Conservation (phyloP, 2,888 invertebrate genomes). For the Polia nebulosa region DNA sequence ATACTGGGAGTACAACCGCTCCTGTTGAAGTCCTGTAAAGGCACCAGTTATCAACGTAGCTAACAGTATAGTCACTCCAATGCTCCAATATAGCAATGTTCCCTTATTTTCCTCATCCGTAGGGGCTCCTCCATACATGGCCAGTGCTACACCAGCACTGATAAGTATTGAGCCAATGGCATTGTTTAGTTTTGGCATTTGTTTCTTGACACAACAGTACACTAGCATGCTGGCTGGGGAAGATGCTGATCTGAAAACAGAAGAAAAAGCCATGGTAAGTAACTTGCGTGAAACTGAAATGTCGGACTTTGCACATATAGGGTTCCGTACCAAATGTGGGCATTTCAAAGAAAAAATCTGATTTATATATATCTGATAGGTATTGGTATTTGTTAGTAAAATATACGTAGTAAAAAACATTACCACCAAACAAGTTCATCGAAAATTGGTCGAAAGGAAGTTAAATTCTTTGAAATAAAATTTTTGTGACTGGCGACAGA, state of each 20-base stretch:
- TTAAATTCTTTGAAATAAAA: too few relatives aligned
- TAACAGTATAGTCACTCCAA: constrained; percentile 82
- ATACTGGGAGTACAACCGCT: constrained; percentile 82
- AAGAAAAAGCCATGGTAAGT: neutral
- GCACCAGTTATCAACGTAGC: constrained; percentile 83
- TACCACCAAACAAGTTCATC: too few relatives aligned
- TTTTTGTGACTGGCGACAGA: too few relatives aligned
- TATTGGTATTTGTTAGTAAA: too few relatives aligned
- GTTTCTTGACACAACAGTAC: constrained; percentile 81
- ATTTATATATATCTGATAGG: too few relatives aligned
- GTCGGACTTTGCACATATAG: too few relatives aligned
- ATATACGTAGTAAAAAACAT: too few relatives aligned
- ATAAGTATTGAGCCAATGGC: constrained; percentile 84
- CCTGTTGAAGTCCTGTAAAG: constrained; percentile 86
- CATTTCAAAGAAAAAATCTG: too few relatives aligned
- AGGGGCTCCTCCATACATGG: constrained; percentile 85
- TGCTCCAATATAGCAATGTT: constrained; percentile 82
- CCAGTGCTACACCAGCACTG: constrained; percentile 81
- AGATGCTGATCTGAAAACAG: constrained; percentile 82
- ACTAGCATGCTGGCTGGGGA: constrained; percentile 87
- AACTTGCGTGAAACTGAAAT: neutral
- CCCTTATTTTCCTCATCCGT: constrained; percentile 78
- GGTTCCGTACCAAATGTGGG: too few relatives aligned
- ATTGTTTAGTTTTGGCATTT: constrained; percentile 78
- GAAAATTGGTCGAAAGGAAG: too few relatives aligned